Conservation (phyloP, 2,113 vertebrate species). For the Tauraco erythrolophus region DNA sequence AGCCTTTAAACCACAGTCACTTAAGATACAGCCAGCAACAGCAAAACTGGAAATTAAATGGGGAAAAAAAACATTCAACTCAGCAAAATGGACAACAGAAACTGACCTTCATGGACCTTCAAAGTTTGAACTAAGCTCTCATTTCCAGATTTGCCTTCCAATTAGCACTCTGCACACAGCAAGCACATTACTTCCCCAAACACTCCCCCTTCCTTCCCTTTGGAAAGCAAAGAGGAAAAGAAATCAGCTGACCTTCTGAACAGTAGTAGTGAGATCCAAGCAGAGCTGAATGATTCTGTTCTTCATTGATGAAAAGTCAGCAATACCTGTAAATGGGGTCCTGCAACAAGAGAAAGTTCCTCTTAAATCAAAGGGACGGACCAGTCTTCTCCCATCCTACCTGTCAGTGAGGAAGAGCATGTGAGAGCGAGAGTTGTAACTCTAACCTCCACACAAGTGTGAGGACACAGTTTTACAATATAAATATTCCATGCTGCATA, state of each 20-base stretch:
- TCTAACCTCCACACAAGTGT: background rate
- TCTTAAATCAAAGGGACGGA: background rate
- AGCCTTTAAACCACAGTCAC: background rate
- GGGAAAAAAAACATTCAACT: fast-evolving
- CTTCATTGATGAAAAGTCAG: conserved; percentile 94
- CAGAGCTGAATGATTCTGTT: conserved; percentile 99
- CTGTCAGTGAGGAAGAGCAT: background rate
- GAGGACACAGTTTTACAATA: background rate
- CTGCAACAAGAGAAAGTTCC: conserved; percentile 75
- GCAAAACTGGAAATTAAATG: background rate
- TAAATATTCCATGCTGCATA: background rate
- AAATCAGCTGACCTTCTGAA: conserved; percentile 91
- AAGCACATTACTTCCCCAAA: background rate
- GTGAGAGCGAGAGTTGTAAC: background rate
- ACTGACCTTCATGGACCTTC: background rate
- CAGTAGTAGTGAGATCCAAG: conserved; percentile 94
- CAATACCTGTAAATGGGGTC: conserved; percentile 94
- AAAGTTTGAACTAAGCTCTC: background rate
- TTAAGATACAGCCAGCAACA: background rate
- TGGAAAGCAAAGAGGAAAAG: background rate
- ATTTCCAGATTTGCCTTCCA: background rate
- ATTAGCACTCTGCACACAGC: background rate
- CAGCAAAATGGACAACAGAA: background rate
- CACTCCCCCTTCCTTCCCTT: background rate
- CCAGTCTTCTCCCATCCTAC: background rate